These are phyloP conservation scores for Narcine bancroftii DNA, from an alignment of 2,113 vertebrate genomes.

Conservation along the genomic window DNA sequence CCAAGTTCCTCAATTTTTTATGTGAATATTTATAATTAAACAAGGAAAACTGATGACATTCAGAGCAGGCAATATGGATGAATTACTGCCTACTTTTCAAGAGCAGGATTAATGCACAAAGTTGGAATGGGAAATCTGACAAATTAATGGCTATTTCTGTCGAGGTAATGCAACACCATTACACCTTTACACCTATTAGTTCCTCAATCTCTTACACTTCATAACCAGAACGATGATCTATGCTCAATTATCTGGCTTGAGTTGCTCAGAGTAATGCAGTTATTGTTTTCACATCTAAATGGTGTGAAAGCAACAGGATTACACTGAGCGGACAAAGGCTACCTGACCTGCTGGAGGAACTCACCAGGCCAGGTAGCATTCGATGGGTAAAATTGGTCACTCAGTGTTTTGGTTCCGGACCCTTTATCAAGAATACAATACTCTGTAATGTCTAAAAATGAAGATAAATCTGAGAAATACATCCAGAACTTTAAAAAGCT, in stretches of 20 bases:
- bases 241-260: constrained; percentile 47
- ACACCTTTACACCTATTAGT: background rate
- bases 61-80: background rate
- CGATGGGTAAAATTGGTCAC: no score
- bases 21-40: background rate
- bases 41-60: background rate
- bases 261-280: no score
- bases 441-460: constrained; percentile 23
- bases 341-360: no score
- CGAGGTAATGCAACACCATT: background rate
- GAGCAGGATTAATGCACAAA: background rate
- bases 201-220: no score
- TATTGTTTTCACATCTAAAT: constrained; percentile 41
- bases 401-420: no score
- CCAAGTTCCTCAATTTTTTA: background rate
- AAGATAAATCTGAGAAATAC: constrained; percentile 39
- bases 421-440: no score
- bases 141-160: constrained; percentile 5
- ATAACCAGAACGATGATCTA: constrained; percentile 39
- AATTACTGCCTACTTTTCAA: background rate
- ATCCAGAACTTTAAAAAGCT: constrained; percentile 15
- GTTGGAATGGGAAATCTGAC: background rate
- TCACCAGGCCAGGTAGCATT: no score
- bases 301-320: constrained; percentile 44
- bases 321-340: no score